These are phyloP conservation scores for Cettia cetti DNA, from an alignment of 2,113 vertebrate species.

Conservation along the genomic window DNA sequence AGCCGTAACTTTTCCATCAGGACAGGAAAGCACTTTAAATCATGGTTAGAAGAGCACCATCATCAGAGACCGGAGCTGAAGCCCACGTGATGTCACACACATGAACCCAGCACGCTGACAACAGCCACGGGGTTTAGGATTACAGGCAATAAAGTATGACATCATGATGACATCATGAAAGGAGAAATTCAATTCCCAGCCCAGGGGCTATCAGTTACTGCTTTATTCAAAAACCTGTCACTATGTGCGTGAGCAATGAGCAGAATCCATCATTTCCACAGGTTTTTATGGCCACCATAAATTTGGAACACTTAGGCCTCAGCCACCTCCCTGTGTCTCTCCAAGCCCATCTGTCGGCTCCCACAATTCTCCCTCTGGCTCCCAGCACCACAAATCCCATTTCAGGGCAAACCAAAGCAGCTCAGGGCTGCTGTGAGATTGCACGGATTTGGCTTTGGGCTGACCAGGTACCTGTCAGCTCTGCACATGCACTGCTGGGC, in stretches of 20 bases:
- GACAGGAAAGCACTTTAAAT: constrained; percentile 1
- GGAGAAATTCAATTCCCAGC: not conserved
- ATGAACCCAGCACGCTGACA: not conserved
- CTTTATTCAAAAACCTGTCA: not conserved
- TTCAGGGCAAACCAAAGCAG: not conserved
- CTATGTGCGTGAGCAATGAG: not conserved
- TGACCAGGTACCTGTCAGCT: not conserved
- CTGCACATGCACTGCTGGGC: accelerated
- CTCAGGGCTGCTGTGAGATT: not conserved
- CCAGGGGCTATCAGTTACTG: constrained; percentile 14
- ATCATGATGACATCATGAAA: constrained; percentile 48
- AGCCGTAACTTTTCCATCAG: not conserved
- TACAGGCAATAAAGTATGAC: constrained; percentile 44
- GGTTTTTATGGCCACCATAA: constrained; percentile 31
- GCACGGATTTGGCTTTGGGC: not conserved
- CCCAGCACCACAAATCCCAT: not conserved
- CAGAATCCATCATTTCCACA: constrained; percentile 5
- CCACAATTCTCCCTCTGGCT: accelerated
- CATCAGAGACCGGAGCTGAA: not conserved
- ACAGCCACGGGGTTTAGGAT: not conserved
- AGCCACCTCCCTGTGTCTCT: not conserved
- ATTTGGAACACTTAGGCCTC: not conserved
- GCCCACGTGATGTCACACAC: not conserved
- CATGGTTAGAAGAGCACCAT: not conserved
- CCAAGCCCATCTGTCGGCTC: not conserved